Evolutionary conservation across 2,797 vertebrate species (phyloP).

Genomic region (Acipenser ruthenus): DNA sequence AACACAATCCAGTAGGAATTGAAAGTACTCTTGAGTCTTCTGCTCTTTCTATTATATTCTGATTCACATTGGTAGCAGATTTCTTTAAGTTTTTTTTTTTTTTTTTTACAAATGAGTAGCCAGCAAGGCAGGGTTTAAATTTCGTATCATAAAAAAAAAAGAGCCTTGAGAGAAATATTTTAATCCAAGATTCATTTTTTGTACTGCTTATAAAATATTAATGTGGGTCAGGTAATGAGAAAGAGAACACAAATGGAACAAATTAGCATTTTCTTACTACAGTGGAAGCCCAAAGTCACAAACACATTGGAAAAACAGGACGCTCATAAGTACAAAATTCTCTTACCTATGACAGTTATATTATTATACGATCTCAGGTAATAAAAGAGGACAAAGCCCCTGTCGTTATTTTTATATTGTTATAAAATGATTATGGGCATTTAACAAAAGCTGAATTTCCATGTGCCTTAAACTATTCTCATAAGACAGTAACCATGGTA

Average conservation of each 20-base stretch:
- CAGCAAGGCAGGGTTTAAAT: conserved; percentile 36
- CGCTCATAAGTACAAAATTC: too few species aligned
- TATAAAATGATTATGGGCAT: too few species aligned
- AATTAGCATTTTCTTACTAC: conserved; percentile 58
- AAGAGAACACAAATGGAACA: conserved; percentile 45
- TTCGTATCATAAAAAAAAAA: conserved; percentile 25
- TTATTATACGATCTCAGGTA: too few species aligned
- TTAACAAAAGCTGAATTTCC: conserved; percentile 2
- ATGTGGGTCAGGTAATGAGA: conserved; percentile 28
- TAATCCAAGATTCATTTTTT: conserved; percentile 41
- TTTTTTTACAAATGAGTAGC: conserved; percentile 42
- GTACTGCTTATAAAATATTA: conserved; percentile 55
- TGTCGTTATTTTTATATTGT: too few species aligned
- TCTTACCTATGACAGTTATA: too few species aligned
- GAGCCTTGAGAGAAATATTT: conserved; percentile 37
- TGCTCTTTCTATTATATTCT: conserved; percentile 54
- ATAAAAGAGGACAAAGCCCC: too few species aligned
- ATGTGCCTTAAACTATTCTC: conserved; percentile 5
- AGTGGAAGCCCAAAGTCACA: conserved; percentile 11
- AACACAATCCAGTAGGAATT: conserved; percentile 44
- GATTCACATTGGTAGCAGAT: conserved; percentile 41
- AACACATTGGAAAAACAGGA: not conserved
- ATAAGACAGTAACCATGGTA: conserved; percentile 41
- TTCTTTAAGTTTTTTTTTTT: conserved; percentile 55
- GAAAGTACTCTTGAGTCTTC: conserved; percentile 47